Evolutionary conservation across 2,797 vertebrate species (phyloP), one percentile per base, ranked within the genome.

Genomic region (Pangasius djambal): DNA sequence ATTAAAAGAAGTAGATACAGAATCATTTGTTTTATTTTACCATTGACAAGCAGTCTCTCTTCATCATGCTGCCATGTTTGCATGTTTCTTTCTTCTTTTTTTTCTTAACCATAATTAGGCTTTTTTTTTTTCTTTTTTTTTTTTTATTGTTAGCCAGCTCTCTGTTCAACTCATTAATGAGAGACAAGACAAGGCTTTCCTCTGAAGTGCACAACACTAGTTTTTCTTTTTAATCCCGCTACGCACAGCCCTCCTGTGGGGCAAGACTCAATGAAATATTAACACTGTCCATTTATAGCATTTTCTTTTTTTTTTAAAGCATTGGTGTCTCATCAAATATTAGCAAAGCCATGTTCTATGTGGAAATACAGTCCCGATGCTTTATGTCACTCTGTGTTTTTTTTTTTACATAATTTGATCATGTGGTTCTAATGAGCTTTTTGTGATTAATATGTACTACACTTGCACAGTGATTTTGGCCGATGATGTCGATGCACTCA

Each of bases 231-330:
- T 20, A 72, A 94, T 94, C 94, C 94, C 94, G 94, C 96, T 95
- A 94, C 94, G 93, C 95, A 94, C 93, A 93, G 94, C n/a, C 94
- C 94, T 96, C 95, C 93, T 83, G 93, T 93, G 96, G 93, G 94
- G 91, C 93, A 63, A 94, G 93, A 94, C 95, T 92, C 95, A 95
- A 97, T 97, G 94, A 98, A 97, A 98, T 98, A 98, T 97, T 96
- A 97, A 98, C 96, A 96, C 93, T 94, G 95, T 97, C 94, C 95
- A 95, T 96, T 96, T 95, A 95, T 94, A 95, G 93, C 91, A 88
- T 94, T 95, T 86, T 77, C n/a, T n/a, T 72, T 65, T 25, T n/a
- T 31, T 67, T 50, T 86, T 55, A 95, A 92, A 93, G 94, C 63
- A 90, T 92, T 92, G 94, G 94, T 95, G 93, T 95, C 94, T 93